Evolutionary conservation across 2,113 vertebrate genomes (phyloP).

Genomic region (Spheniscus mendiculus): DNA sequence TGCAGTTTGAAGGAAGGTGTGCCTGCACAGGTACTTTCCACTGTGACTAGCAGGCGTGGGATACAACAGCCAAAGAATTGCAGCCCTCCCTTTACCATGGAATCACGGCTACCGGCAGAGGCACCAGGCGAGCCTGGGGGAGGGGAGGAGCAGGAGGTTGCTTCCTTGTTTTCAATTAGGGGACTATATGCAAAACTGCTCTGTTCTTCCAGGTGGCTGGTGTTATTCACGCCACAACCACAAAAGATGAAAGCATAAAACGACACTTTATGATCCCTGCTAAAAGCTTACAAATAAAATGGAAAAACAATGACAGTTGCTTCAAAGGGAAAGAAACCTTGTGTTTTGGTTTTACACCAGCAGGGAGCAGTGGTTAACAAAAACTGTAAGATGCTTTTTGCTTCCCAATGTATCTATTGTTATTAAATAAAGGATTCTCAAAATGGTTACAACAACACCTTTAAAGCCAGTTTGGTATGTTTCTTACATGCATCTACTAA

Average conservation of each 20-base stretch:
- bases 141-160: neutral
- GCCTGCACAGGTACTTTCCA: neutral
- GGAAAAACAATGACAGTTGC: neutral
- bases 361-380: conserved; percentile 35
- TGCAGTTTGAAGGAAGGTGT: neutral
- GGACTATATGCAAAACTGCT: neutral
- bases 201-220: neutral
- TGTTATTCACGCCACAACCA: neutral
- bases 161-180: neutral
- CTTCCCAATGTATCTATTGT: neutral
- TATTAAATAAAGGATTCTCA: neutral
- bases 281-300: neutral
- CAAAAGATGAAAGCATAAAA: neutral
- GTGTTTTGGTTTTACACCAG: neutral
- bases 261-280: neutral
- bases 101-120: accelerated
- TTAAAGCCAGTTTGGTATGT: neutral
- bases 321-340: neutral
- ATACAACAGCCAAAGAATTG: neutral
- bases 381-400: neutral
- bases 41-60: neutral
- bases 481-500: neutral
- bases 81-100: neutral
- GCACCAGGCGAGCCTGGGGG: neutral
- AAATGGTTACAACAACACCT: accelerated